Evolutionary conservation across 1,140 invertebrate genomes (phyloP), one percentile per base, ranked within the genome.

Genomic region (Papilio polytes): DNA sequence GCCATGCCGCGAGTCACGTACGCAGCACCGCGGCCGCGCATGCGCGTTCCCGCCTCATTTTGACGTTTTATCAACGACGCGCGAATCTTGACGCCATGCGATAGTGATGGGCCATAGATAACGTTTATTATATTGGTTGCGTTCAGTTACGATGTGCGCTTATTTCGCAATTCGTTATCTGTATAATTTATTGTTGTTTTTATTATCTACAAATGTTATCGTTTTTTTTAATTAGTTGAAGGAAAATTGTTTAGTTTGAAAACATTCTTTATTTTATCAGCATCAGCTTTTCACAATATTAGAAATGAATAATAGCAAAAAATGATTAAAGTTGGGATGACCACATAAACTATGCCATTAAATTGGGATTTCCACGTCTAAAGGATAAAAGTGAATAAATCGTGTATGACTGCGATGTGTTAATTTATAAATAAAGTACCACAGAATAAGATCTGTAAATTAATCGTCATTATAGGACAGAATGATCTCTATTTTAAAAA

Each of bases 1-100:
- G 89, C 89, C 90, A 91, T 94, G 92, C 90, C 83, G 63, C 84
- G 18, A 89, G 91, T 94, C 92, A 94, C 92, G 92, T 94, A 94
- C 92, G 91, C 92, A 90, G 77, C 78, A 72, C 59, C 82, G 63
- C 36, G 80, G 80, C 15, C 46, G 90, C 92, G 92, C 92, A 91
- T 92, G 91, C 91, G 91, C 83, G 46, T 51, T 76, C 74, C 74
- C 74, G 44, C 74, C 44, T 76, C 13, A 18, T 76, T 76, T 76
- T 76, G 74, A 46, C 74, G n/a, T 46, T 76, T 76, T 76, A 76
- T 51, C 46, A 26, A 15, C n/a, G 22, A 76, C 46, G 46, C 74
- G 74, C 74, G 20, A 76, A 48, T 76, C 41, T 76, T 31, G 22
- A 70, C 63, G 63, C 63, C 22, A 74, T 48, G 22, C 46, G 46